Evolutionary conservation across 2,888 invertebrate genomes (phyloP), one percentile per base, ranked within the genome.

Genomic region (Agonopterix subpropinquella): DNA sequence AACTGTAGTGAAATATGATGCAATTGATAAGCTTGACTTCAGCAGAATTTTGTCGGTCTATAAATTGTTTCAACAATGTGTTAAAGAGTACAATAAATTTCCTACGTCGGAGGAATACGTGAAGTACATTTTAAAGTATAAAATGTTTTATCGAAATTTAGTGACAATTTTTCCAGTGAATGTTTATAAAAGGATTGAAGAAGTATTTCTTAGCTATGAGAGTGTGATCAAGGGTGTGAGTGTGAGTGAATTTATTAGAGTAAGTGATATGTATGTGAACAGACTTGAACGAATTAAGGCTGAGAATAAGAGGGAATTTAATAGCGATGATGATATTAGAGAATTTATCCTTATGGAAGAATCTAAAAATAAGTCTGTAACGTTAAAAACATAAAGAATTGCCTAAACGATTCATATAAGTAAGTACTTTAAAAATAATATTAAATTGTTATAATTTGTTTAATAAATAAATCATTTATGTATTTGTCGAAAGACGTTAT

Each of bases 241-340:
- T n/a, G n/a, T n/a, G n/a, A n/a, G n/a, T n/a, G n/a, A n/a, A n/a
- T n/a, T n/a, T n/a, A 54, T 64, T 44, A 36, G 51, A 2, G 54
- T 57, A 9, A 42, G 46, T 15, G 56, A 57, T 45, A 41, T 4
- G 10, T 53, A 54, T 43, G 55, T 54, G 8, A 51, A n/a, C 42
- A 55, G 65, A 45, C 18, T 36, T 45, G 52, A 58, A 44, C 59
- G 65, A 36, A 51, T 64, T 15, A 62, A 62, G 56, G 58, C 54
- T 0, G 65, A 65, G 59, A 53, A 53, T 36, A 45, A 35, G 49
- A 45, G 57, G 15, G 54, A 56, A 10, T 62, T 62, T 28, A 49
- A 42, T 36, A 50, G 13, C 42, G 55, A 61, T 10, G 48, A 51
- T 41, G 61, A 63, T 55, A 63, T 65, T 47, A 51, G 36, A 2